Evolutionary conservation across 2,888 invertebrate genomes (phyloP), one percentile per base, ranked within the genome.

Genomic region (Campoplex nolae): DNA sequence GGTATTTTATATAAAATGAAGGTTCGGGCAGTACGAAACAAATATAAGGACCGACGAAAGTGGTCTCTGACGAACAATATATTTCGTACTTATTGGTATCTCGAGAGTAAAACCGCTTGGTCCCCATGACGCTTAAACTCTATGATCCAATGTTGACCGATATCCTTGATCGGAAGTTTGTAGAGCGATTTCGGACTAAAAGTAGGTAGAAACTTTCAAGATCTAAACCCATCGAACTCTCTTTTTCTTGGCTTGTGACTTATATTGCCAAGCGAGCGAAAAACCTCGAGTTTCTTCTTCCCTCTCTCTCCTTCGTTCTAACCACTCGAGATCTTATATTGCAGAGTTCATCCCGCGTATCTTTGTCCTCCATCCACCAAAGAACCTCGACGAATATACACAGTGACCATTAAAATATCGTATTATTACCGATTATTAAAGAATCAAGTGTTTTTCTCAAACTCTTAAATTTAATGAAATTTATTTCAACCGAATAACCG

Each of bases 61-160:
- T 51, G 76, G 58, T 45, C 77, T 78, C 54, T 54, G 76, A 62
- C 77, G 67, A 74, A 86, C 79, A 86, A 86, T 84, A 84, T 86
- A 86, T 84, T 81, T 81, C 74, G 58, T 78, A 74, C 86, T 86
- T 86, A 86, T 86, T 86, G 86, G 73, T 84, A 84, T 86, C 86
- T 84, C 67, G 84, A 86, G 84, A 68, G 81, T 77, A 54, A 83
- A 80, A 67, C 71, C 80, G 80, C 67, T 65, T 42, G 56, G 71
- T 70, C 42, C 45, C 32, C 28, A 18, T 48, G 23, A 48, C 23
- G 23, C 28, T 45, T 45, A 45, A 75, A 48, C 75, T 79, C 45
- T 86, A 86, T 84, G 83, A 84, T 84, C 81, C 81, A 84, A 78
- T 86, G 74, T 86, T 86, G 84, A 84, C 86, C 84, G 86, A 86